Evolutionary conservation across 2,113 vertebrate genomes (phyloP).

Genomic region (Indri indri): DNA sequence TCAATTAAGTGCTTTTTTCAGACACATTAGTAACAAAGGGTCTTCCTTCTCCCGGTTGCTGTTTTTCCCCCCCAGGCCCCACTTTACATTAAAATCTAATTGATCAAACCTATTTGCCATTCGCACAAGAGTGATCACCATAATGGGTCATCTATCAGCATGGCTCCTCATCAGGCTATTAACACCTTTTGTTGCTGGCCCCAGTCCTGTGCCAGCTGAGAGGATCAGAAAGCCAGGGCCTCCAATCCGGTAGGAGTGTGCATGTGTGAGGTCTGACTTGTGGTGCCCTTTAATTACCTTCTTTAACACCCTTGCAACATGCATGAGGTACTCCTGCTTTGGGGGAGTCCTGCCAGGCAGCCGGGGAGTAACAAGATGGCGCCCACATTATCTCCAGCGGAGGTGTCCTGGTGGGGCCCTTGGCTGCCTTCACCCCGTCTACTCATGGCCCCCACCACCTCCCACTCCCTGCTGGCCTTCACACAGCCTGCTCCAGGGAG

Average conservation of each 20-base stretch:
- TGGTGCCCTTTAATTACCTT: constrained; percentile 82
- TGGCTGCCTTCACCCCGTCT: constrained; percentile 19
- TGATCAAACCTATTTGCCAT: constrained; percentile 95
- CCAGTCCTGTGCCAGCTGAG: constrained; percentile 89
- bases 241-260: constrained; percentile 88
- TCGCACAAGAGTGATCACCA: constrained; percentile 90
- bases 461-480: not conserved
- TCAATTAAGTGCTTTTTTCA: constrained; percentile 90
- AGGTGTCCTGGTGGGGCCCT: constrained; percentile 44
- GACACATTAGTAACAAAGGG: constrained; percentile 90
- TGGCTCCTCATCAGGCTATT: constrained; percentile 95
- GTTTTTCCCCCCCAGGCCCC: constrained; percentile 82
- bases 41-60: constrained; percentile 82
- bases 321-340: constrained; percentile 72
- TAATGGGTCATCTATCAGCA: constrained; percentile 96
- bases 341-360: constrained; percentile 75
- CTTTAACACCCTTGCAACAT: constrained; percentile 73
- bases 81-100: constrained; percentile 93
- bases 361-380: constrained; percentile 81
- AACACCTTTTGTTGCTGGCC: constrained; percentile 96
- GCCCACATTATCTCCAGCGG: constrained; percentile 68
- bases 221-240: constrained; percentile 91
- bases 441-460: not conserved
- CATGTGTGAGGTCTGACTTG: constrained; percentile 82
- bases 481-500: too few species aligned